Evolutionary conservation across 2,113 vertebrate genomes (phyloP), one percentile per base, ranked within the genome.

Genomic region (Rhinolophus ferrumequinum): DNA sequence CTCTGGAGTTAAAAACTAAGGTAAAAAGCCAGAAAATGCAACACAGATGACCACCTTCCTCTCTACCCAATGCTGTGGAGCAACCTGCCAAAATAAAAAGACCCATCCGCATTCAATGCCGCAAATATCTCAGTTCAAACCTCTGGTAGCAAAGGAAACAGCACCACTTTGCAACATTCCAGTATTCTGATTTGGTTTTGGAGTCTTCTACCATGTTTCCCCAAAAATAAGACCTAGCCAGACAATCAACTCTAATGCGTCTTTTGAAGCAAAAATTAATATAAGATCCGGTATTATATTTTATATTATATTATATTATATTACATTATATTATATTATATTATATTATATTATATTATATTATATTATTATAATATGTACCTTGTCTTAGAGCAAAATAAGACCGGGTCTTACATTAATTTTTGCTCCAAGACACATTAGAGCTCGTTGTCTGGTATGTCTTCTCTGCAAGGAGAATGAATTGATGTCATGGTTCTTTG

Each of bases 101-200:
- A 47, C 58, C 44, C 89, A 67, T 75, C 58, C 88, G 8, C 14
- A 24, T 19, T 72, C 69, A 72, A 13, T 4, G 58, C 73, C 62
- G 64, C 89, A 92, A 90, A 95, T 96, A 89, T 95, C 94, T 96
- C 95, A 84, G 52, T 50, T 92, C 79, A 72, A 77, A 90, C 84
- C 70, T 90, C 77, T 91, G 47, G 67, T 89, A 5, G 6, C 79
- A 95, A 94, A 97, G 86, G 95, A 97, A 94, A 94, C 64, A 93
- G 69, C 73, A 89, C 85, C 73, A 52, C 54, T 97, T 93, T 96
- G 89, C 93, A 95, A 90, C 73, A 96, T 97, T 96, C 95, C 86
- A 50, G 52, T 4, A 35, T 64, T 90, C 83, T 97, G 86, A 93
- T 75, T 18, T 96, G 91, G 58, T 97, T 96, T 76, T 92, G 90